Evolutionary conservation across 2,797 vertebrate genomes (phyloP).

Genomic region (Heliangelus exortis): DNA sequence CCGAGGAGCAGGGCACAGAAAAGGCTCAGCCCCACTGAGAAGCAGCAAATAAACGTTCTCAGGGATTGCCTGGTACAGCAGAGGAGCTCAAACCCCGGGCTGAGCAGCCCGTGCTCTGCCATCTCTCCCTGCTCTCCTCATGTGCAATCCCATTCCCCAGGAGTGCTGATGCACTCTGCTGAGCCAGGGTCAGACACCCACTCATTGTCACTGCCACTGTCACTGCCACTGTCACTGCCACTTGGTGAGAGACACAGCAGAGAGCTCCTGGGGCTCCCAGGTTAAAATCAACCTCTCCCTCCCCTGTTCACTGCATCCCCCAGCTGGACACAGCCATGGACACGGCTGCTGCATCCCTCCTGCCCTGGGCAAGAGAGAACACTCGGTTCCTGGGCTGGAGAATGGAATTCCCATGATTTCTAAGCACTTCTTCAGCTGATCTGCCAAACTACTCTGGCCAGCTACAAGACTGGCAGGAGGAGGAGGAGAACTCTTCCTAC

Average conservation of each 20-base stretch:
- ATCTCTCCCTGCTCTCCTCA: too few species aligned
- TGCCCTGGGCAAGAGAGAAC: not conserved
- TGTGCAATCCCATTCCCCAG: not conserved
- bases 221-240: not conserved
- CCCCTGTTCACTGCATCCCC: not conserved
- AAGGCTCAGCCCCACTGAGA: not conserved
- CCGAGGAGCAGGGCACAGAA: not conserved
- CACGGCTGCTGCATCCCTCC: not conserved
- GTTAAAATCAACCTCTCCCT: constrained; percentile 37
- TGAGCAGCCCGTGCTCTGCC: not conserved
- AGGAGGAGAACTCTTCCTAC: not conserved
- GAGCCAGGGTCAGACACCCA: not conserved
- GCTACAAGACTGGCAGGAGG: not conserved
- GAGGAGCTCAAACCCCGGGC: not conserved
- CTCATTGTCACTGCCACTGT: not conserved
- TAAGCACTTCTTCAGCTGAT: too few species aligned
- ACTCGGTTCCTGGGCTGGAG: not conserved
- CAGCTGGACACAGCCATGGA: not conserved
- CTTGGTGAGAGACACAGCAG: not conserved
- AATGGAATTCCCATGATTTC: not conserved
- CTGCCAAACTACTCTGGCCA: not conserved
- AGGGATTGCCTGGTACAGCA: not conserved
- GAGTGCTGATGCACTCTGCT: not conserved
- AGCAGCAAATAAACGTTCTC: not conserved
- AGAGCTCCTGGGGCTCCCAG: constrained; percentile 13